Evolutionary conservation across 1,140 invertebrate genomes (phyloP), one percentile per base, ranked within the genome.

Genomic region (Drosophila saltans): DNA sequence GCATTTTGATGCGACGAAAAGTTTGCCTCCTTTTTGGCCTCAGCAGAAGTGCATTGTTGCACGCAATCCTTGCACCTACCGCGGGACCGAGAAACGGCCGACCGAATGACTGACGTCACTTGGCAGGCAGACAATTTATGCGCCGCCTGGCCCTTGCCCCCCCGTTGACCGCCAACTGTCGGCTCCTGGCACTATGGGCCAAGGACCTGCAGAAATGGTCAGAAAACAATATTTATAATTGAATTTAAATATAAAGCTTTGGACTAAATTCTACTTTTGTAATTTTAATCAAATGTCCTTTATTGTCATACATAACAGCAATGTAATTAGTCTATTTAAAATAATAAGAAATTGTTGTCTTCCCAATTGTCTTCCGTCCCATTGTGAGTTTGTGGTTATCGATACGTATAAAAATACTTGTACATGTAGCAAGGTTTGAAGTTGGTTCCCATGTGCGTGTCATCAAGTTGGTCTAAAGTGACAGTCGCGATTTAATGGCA

Each of bases 381-480:
- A 52, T 52, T 1, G 45, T 52, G 45, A 3, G 8, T 10, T 26
- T 2, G 8, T 26, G 69, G 74, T 77, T 77, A 77, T 77, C 75
- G 68, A 78, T 78, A 78, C 77, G 67, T 77, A 69, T 59, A 43
- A 36, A 28, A 21, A 56, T 52, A 36, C 33, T 41, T 56, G 41
- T 33, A 48, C 43, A 45, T 75, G 57, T 59, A 36, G 58, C 64
- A 30, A 60, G 55, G 60, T 59, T 41, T 59, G 73, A 58, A 39
- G 73, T 48, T 73, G 64, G 64, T 66, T 65, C 64, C 75, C 84
- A 74, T 88, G 88, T 91, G 88, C 88, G 88, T 91, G 88, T 91
- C 88, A 88, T 91, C 88, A 91, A 90, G 83, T 91, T 86, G 88
- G 80, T 90, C 83, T 91, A 91, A 91, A 91, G 88, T 91, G 88